A percentile compares a stretch with the other conserved stretches of the same genome.
Evolutionary conservation across 1,140 invertebrate species (phyloP).

Genomic region (Radopholus similis): DNA sequence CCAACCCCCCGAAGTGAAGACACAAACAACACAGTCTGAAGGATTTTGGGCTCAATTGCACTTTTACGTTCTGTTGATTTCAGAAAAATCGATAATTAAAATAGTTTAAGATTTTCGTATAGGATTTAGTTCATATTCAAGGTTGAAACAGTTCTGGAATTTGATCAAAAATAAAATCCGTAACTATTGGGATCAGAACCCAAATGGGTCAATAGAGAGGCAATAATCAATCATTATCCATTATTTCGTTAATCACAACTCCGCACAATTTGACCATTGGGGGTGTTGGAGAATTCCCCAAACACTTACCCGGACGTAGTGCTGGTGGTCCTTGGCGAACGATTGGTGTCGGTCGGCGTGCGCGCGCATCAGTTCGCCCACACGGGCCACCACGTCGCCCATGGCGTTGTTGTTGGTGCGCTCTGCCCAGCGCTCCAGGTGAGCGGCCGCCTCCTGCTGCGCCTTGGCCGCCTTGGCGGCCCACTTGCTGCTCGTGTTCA

Average conservation of each 20-base stretch:
- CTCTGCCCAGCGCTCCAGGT: conserved; percentile 34
- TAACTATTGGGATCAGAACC: too few species aligned
- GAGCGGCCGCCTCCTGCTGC: conserved; percentile 34
- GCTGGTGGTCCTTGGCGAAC: conserved; percentile 41
- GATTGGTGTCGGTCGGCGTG: conserved; percentile 41
- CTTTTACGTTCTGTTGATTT: too few species aligned
- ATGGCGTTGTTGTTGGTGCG: conserved; percentile 41
- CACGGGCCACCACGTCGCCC: conserved; percentile 41
- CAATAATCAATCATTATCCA: too few species aligned
- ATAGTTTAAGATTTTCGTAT: too few species aligned
- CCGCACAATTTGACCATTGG: neutral
- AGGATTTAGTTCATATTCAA: too few species aligned
- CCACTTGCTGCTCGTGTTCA: conserved; percentile 20
- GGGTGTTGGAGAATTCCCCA: neutral
- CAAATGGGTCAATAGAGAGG: too few species aligned
- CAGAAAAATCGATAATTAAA: too few species aligned
- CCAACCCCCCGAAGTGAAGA: too few species aligned
- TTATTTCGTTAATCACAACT: conserved; percentile 4
- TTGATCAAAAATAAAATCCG: too few species aligned
- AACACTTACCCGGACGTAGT: conserved; percentile 32
- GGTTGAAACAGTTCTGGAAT: too few species aligned
- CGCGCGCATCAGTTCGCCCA: conserved; percentile 34
- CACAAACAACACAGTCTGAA: too few species aligned
- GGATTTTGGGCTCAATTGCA: too few species aligned
- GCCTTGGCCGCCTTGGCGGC: conserved; percentile 33